Base-by-base conservation (phyloP, 2,888 invertebrate genomes). In the Xestoiulus laeticollis region DNA sequence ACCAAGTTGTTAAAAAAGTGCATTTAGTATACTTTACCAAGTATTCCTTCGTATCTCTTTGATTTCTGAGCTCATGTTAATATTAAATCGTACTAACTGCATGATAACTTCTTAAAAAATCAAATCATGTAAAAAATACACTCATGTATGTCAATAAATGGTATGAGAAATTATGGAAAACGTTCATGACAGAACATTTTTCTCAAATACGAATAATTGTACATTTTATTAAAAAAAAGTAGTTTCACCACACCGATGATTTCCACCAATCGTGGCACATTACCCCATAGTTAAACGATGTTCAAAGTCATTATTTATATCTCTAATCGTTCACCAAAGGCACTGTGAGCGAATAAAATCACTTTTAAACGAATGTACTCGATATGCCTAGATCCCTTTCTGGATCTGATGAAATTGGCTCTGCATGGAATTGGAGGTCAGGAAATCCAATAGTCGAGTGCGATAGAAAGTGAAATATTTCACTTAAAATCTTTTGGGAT, bases 391-490 rank as follows among this genome's bases (percentile, higher is more conserved):
- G 30, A 30, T 22, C 22, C 68, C 68, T 78, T 19, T 12, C 30
- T 78, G 2, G 2, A 78, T 14, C 78, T 30, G 30, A 30, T 26
- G 78, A 78, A 78, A 78, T 78, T 30, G 78, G 30, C 12, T 78
- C 1, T 12, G 14, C 30, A 30, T 30, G 30, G n/a, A 78, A 78
- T 3, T 78, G 78, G 30, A 30, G 78, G 78, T 78, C 78, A 78
- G 78, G 30, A 30, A 78, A 78, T 30, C 78, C 78, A 30, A 78
- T 78, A 78, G 78, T 78, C 78, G 12, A 78, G 26, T 16, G 78
- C 26, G 78, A 78, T 30, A 26, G 78, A 78, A 78, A 78, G 78
- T 78, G 78, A 78, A 78, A 78, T 68, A 78, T 78, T 78, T 78
- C 78, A 30, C 30, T 30, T 30, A 78, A 78, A 78, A 78, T 78